Base-by-base conservation (phyloP, 2,113 vertebrate species). In the Aramus guarauna region DNA sequence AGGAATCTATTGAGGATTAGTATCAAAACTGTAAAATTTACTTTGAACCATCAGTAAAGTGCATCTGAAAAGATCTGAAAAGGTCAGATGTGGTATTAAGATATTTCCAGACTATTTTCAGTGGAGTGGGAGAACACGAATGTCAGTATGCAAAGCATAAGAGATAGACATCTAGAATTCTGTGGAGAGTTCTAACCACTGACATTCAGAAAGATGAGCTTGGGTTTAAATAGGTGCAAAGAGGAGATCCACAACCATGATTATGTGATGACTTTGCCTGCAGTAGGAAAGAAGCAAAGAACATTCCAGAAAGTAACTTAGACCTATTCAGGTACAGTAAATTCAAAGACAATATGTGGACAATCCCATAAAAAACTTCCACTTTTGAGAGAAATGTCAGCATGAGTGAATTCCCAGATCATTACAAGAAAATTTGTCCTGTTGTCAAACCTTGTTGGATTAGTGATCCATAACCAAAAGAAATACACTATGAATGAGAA, bases 1-100 rank as follows among this genome's bases (percentile, higher is more conserved):
- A 11, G 18, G 13, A 91, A 36, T 9, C 2, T 11, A 39, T 6
- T 29, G 4, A 1, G 1, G 4, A n/a, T 77, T 37, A 56, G 5
- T 69, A 53, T 8, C 17, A 72, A 81, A 79, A 11, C 32, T 9
- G 9, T 21, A 82, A 85, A 85, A 83, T 48, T 48, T 58, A 55
- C n/a, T 73, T 85, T 36, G 34, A 64, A 50, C 12, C 24, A 55
- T 59, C 32, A 50, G 4, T 55, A 37, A 84, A 60, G 26, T 41
- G 7, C 15, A 73, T 55, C 53, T 85, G 32, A 41, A 90, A 92
- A 83, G 17, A 73, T 55, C 53, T 85, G 32, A 41, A 90, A 92
- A 83, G 17, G 48, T 77, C 12, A 34, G 9, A 30, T 53, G 7
- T 24, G 12, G 0, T 60, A 59, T 16, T 73, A 72, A 76, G 41